These are phyloP conservation scores for Pachliopta kotzebuea DNA, from an alignment of 2,888 invertebrate genomes.

Conservation along the genomic window DNA sequence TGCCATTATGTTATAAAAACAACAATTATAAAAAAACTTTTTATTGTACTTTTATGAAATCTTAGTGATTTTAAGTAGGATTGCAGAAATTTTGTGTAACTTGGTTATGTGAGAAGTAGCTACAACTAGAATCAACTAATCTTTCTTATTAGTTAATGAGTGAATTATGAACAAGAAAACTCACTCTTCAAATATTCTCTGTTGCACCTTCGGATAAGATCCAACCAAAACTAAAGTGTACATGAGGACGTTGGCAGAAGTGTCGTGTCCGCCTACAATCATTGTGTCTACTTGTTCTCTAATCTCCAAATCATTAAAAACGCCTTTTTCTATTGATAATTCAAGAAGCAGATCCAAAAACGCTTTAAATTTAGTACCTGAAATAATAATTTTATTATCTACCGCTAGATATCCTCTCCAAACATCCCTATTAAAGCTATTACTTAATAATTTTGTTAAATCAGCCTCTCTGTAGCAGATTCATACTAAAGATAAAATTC, in stretches of 20 bases:
- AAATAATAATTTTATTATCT: conserved; percentile 5
- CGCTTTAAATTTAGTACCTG: conserved; percentile 66
- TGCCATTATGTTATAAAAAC: not conserved
- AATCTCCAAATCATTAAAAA: conserved; percentile 73
- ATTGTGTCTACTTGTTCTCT: conserved; percentile 81
- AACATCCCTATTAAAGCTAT: no score
- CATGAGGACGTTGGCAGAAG: conserved; percentile 65
- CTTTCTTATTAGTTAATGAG: not conserved
- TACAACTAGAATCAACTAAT: not conserved
- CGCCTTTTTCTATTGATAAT: conserved; percentile 57
- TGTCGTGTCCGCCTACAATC: conserved; percentile 79
- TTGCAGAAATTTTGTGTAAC: no score
- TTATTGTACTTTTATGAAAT: no score
- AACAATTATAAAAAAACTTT: not conserved
- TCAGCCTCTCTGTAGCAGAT: no score
- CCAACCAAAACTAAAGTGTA: conserved; percentile 65
- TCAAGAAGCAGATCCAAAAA: conserved; percentile 79
- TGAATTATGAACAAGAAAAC: conserved; percentile 32
- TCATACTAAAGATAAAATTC: no score
- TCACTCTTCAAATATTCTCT: conserved; percentile 56
- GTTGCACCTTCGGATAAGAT: conserved; percentile 62
- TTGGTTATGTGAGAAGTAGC: no score
- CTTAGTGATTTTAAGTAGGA: not conserved
- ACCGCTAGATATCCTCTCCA: no score
- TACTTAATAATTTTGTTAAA: no score